Evolutionary conservation across 2,888 invertebrate species (phyloP).

Genomic region (Drosophila rellima): DNA sequence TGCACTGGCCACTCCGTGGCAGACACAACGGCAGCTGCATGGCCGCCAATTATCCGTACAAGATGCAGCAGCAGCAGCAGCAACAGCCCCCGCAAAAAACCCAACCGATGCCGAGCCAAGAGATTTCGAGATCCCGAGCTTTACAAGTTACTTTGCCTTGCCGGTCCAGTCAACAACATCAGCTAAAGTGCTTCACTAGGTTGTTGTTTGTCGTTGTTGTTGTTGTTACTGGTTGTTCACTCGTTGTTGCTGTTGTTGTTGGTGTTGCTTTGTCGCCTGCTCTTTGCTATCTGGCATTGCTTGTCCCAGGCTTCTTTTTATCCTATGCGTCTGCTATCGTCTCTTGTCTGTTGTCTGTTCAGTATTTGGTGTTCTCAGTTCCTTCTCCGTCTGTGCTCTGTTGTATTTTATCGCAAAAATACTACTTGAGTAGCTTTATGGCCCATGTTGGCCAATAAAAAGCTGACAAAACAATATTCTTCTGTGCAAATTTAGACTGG

Average conservation of each 20-base stretch:
- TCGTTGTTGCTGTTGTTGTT: conserved; percentile 50
- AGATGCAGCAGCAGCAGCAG: conserved; percentile 53
- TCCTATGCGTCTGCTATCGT: conserved; percentile 73
- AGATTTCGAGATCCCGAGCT: conserved; percentile 55
- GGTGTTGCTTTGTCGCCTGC: conserved; percentile 66
- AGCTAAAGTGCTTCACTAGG: conserved; percentile 73
- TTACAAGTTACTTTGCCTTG: conserved; percentile 81
- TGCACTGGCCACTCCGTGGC: conserved; percentile 59
- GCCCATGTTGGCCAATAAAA: conserved; percentile 83
- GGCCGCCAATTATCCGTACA: conserved; percentile 81
- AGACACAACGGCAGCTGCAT: conserved; percentile 79
- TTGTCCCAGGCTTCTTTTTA: conserved; percentile 76
- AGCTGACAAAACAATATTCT: conserved; percentile 83
- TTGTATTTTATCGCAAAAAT: conserved; percentile 84
- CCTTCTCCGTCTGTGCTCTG: conserved; percentile 50
- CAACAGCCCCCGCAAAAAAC: conserved; percentile 36
- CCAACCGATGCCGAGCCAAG: conserved; percentile 36
- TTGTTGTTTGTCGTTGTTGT: conserved; percentile 62
- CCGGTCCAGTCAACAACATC: conserved; percentile 65
- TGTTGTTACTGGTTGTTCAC: conserved; percentile 42
- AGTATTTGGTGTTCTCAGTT: conserved; percentile 12
- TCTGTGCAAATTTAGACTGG: conserved; percentile 63
- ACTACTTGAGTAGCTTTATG: conserved; percentile 83
- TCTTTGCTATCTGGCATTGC: conserved; percentile 57
- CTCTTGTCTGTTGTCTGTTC: conserved; percentile 30